Conservation (phyloP, 2,113 vertebrate species). For the Rynchops niger region DNA sequence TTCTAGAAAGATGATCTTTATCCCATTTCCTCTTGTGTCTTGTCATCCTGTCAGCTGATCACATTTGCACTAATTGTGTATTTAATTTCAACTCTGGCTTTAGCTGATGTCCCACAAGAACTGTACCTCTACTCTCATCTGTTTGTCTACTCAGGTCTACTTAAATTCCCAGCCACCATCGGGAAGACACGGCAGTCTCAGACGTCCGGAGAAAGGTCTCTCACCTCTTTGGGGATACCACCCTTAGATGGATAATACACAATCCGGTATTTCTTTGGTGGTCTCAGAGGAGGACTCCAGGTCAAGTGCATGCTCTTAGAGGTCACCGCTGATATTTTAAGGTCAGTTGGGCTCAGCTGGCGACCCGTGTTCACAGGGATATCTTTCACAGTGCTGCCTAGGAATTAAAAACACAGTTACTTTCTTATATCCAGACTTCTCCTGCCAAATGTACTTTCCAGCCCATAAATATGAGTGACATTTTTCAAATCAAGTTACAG, state of each 20-base stretch:
- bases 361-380: constrained; percentile 39
- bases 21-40: neutral
- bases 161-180: neutral
- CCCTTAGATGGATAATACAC: constrained; percentile 85
- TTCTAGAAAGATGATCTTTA: neutral
- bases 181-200: neutral
- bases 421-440: neutral
- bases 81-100: neutral
- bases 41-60: neutral
- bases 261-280: constrained; percentile 82
- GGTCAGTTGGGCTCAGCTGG: constrained; percentile 80
- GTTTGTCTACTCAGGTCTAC: neutral
- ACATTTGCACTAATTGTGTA: neutral
- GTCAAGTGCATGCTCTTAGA: constrained; percentile 83
- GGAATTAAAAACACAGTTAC: neutral
- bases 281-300: constrained; percentile 78
- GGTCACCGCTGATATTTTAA: constrained; percentile 83
- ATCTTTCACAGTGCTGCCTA: constrained; percentile 35
- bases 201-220: neutral
- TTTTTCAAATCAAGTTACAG: neutral
- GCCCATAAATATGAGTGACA: neutral
- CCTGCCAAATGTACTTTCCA: neutral
- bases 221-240: constrained; percentile 85
- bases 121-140: neutral
- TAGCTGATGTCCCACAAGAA: neutral